These are phyloP conservation scores for Emys orbicularis DNA, from an alignment of 2,797 vertebrate species.

Conservation along the genomic window DNA sequence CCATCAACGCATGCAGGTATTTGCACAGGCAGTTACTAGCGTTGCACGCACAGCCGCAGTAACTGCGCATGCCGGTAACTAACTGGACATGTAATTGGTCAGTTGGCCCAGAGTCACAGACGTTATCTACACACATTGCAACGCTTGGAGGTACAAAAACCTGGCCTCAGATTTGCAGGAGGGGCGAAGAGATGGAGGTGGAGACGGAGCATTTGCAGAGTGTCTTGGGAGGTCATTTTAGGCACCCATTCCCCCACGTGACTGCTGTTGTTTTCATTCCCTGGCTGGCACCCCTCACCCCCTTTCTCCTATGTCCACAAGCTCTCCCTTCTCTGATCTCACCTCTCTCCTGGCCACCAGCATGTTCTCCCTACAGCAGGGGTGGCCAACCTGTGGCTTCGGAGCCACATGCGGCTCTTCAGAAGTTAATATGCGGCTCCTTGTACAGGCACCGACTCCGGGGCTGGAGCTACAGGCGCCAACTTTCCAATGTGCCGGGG, in stretches of 20 bases:
- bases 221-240: neutral
- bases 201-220: neutral
- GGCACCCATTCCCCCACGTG: neutral
- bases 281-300: neutral
- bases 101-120: too few species aligned
- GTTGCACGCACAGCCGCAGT: neutral
- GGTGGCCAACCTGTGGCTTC: too few species aligned
- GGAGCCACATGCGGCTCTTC: too few species aligned
- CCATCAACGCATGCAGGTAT: neutral
- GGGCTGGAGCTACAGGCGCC: rapidly evolving
- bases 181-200: neutral
- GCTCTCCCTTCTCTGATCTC: neutral
- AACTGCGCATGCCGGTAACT: too few species aligned
- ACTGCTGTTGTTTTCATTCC: neutral
- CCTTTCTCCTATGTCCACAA: neutral
- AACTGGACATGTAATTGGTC: too few species aligned
- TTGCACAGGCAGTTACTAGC: too few species aligned
- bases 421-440: too few species aligned
- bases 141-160: too few species aligned
- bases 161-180: neutral
- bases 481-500: too few species aligned
- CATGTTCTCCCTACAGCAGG: neutral
- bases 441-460: too few species aligned
- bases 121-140: too few species aligned
- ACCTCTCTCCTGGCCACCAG: neutral